These are phyloP conservation scores for Nomada goodeniana DNA, from an alignment of 2,888 invertebrate species.

Conservation along the genomic window DNA sequence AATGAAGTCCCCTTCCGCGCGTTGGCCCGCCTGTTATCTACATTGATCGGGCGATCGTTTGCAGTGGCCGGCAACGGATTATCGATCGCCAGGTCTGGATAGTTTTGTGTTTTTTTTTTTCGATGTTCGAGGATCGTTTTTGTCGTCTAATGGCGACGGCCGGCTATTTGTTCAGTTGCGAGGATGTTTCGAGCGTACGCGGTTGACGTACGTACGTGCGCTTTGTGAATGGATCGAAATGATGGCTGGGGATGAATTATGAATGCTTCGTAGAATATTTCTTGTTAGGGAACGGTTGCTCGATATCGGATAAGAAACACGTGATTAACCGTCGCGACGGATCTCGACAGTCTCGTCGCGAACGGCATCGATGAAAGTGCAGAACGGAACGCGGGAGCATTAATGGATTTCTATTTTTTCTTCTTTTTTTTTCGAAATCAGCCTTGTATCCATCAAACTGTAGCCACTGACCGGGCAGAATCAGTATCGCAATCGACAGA, in stretches of 20 bases:
- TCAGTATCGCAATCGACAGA: slow-evolving; percentile 37
- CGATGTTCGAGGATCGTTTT: neutral
- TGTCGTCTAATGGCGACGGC: neutral
- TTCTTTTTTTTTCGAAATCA: slow-evolving; percentile 1
- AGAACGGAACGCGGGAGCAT: neutral
- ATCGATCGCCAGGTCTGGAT: slow-evolving; percentile 17
- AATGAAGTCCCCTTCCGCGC: slow-evolving; percentile 24
- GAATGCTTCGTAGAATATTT: slow-evolving; percentile 14
- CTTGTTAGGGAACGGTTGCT: neutral
- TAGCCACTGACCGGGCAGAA: neutral
- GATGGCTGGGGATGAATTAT: neutral
- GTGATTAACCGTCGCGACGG: slow-evolving; percentile 12
- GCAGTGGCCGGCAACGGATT: slow-evolving; percentile 8
- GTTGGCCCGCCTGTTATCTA: slow-evolving; percentile 34
- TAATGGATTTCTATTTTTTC: slow-evolving; percentile 27
- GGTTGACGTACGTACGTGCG: no score
- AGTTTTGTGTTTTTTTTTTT: neutral
- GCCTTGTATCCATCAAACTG: slow-evolving; percentile 39
- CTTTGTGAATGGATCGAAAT: neutral
- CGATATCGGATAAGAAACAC: slow-evolving; percentile 14
- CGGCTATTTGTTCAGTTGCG: neutral
- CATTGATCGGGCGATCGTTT: slow-evolving; percentile 21
- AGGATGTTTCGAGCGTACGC: neutral
- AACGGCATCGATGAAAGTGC: slow-evolving; percentile 2
- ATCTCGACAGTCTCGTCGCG: slow-evolving; percentile 12